Conservation (phyloP, 2,113 vertebrate genomes). For the Solea senegalensis region DNA sequence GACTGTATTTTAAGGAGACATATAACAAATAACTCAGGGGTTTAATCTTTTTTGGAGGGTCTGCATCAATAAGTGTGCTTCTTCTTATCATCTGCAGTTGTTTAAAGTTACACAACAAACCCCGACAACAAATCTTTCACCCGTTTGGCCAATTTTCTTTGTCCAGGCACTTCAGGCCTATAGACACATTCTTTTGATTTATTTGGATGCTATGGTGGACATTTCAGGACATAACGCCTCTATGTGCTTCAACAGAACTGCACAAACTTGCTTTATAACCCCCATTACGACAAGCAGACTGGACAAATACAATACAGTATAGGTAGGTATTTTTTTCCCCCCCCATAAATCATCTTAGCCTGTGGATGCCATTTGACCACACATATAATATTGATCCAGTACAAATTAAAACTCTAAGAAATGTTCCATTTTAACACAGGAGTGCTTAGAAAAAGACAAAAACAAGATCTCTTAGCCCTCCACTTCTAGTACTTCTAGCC, state of each 20-base stretch:
- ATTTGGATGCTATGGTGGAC: slow-evolving; percentile 42
- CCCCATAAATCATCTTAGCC: background rate
- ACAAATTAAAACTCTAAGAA: slow-evolving; percentile 4
- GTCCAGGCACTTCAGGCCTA: slow-evolving; percentile 15
- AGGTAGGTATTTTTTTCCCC: background rate
- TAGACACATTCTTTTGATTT: slow-evolving; percentile 52
- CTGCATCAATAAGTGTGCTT: too few species aligned
- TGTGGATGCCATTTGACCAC: background rate
- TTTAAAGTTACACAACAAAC: too few species aligned
- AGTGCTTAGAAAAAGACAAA: slow-evolving; percentile 2
- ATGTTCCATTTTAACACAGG: background rate
- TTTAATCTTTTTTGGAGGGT: too few species aligned
- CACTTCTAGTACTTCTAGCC: background rate
- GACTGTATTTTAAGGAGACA: background rate
- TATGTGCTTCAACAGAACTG: slow-evolving; percentile 15
- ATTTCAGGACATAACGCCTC: slow-evolving; percentile 47
- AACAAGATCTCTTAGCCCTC: too few species aligned
- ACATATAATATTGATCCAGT: background rate
- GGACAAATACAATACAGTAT: slow-evolving; percentile 9
- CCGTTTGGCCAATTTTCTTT: slow-evolving; percentile 29
- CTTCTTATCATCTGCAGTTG: too few species aligned
- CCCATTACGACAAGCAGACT: slow-evolving; percentile 4
- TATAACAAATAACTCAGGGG: background rate
- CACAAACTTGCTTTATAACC: slow-evolving; percentile 22
- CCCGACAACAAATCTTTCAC: slow-evolving; percentile 29